Evolutionary conservation across 2,888 invertebrate species (phyloP), one percentile per base, ranked within the genome.

Genomic region (Drosophila pseudotakahashii): DNA sequence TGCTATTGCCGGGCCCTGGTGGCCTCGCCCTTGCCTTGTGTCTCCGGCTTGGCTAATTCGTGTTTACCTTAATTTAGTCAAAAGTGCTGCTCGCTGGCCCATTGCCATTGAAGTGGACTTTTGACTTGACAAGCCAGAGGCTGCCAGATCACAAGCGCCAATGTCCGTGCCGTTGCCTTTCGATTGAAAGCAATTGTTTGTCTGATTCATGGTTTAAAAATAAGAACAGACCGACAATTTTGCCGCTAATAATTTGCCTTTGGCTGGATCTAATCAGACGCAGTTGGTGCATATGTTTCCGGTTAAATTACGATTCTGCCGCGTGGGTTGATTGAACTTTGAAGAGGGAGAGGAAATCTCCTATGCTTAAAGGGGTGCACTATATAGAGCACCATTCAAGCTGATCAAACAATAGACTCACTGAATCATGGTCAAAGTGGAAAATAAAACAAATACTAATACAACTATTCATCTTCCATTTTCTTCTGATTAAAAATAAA

Each of bases 271-370:
- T 83, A 85, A 83, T 85, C 86, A 73, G 63, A 59, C 54, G 72
- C 78, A 81, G 64, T 63, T 52, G 66, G 42, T 69, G 78, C 82
- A 83, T 75, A 82, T 83, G 82, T 82, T 83, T 83, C 82, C 85
- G 86, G 86, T 83, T 83, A 76, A 67, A 51, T 53, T 54, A 37
- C 47, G 62, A 53, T 44, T 57, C 45, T 5, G 39, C 7, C 47
- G 71, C 52, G 61, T 60, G 71, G 73, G 81, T 81, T 83, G 77
- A 81, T 63, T 83, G 83, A 81, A 83, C 81, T 81, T 72, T 61
- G 23, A 58, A 55, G 26, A 26, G n/a, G 19, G 16, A 34, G 61
- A 9, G 36, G 23, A 30, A 32, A 32, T 42, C 36, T 36, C 32
- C 42, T 51, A 63, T 44, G 37, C 16, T 41, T 14, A 37, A 37